These are phyloP conservation scores for Tethya wilhelma DNA, from an alignment of 37 sponge, comb jelly and placozoan species.

Conservation along the genomic window DNA sequence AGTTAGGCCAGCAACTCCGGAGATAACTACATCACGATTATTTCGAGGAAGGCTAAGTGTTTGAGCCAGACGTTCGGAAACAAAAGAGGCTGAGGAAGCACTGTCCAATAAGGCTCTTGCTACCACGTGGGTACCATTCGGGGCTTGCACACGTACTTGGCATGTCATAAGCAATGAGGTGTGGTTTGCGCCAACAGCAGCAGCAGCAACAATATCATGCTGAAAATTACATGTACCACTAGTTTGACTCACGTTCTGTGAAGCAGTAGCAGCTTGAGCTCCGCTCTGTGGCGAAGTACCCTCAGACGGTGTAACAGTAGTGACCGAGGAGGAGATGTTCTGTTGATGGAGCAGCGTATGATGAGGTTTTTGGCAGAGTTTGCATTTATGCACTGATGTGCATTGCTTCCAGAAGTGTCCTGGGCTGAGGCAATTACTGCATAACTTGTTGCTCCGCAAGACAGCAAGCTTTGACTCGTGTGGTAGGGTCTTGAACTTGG, in stretches of 20 bases:
- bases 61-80: conserved; percentile 10
- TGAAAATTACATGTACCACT: too few species aligned
- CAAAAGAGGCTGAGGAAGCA: background rate
- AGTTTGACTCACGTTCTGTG: too few species aligned
- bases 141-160: background rate
- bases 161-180: background rate
- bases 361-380: background rate
- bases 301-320: too few species aligned
- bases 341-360: conserved; percentile 12
- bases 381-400: conserved; percentile 9
- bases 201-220: too few species aligned
- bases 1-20: too few species aligned
- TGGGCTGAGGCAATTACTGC: conserved; percentile 22
- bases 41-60: too few species aligned
- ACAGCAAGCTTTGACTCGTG: conserved; percentile 21
- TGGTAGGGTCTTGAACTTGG: conserved; percentile 1
- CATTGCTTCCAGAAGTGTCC: conserved; percentile 42
- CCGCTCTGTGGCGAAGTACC: too few species aligned
- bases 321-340: too few species aligned
- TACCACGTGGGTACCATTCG: background rate
- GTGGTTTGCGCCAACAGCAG: too few species aligned
- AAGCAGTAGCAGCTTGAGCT: too few species aligned
- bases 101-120: too few species aligned
- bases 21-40: too few species aligned
- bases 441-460: conserved; percentile 4